Evolutionary conservation across 2,888 invertebrate species (phyloP).

Genomic region (Drosophila colorata): DNA sequence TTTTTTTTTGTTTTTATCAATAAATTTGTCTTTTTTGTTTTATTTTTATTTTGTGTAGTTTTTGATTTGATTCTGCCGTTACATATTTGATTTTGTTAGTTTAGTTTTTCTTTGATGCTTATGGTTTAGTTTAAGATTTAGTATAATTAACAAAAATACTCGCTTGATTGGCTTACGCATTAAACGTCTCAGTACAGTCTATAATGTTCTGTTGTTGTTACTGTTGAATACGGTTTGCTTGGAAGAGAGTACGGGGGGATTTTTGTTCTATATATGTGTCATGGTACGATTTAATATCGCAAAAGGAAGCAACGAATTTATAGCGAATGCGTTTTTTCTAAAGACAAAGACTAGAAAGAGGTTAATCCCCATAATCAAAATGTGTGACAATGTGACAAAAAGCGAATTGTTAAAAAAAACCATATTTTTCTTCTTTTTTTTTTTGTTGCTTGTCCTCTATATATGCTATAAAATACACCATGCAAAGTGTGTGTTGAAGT

Average conservation of each 20-base stretch:
- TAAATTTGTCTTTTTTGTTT: conserved; percentile 27
- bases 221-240: conserved; percentile 15
- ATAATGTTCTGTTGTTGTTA: conserved; percentile 15
- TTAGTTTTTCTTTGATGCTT: conserved; percentile 8
- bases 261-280: conserved; percentile 2
- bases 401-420: conserved; percentile 25
- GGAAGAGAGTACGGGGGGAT: background rate
- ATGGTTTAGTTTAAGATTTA: conserved; percentile 20
- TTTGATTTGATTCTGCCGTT: conserved; percentile 49
- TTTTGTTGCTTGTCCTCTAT: conserved; percentile 18
- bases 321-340: conserved; percentile 11
- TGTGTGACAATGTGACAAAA: conserved; percentile 12
- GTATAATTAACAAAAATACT: conserved; percentile 51
- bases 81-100: conserved; percentile 42
- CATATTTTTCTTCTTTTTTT: background rate
- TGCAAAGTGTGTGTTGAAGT: conserved; percentile 23
- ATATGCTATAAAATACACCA: conserved; percentile 50
- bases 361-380: conserved; percentile 9
- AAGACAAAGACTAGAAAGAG: conserved; percentile 56
- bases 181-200: conserved; percentile 59
- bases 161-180: conserved; percentile 67
- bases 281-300: conserved; percentile 18
- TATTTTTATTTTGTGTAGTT: background rate
- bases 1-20: conserved; percentile 34
- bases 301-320: conserved; percentile 37